These are phyloP conservation scores for Pelmatolapia mariae DNA, from an alignment of 2,113 vertebrate genomes.

Conservation along the genomic window DNA sequence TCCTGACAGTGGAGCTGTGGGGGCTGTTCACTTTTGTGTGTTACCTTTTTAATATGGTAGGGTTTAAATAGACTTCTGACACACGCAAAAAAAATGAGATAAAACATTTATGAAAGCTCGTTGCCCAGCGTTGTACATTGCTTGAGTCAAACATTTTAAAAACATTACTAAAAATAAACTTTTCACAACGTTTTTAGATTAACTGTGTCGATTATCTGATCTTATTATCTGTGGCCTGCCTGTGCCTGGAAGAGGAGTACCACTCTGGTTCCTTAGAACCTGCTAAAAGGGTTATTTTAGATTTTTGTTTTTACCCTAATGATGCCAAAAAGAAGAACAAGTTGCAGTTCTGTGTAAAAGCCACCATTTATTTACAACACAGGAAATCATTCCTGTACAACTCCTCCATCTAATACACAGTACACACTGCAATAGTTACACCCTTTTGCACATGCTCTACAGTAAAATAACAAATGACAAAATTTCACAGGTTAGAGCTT, in stretches of 20 bases:
- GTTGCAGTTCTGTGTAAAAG: not conserved
- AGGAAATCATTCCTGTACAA: not conserved
- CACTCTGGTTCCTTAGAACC: not conserved
- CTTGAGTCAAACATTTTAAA: not conserved
- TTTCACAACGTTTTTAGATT: not conserved
- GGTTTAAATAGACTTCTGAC: not conserved
- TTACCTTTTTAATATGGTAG: not conserved
- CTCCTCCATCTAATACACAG: not conserved
- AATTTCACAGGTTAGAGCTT: not conserved
- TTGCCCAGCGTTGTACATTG: not conserved
- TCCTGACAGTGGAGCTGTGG: not conserved
- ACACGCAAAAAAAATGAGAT: not conserved
- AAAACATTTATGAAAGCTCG: not conserved
- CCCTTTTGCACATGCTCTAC: not conserved
- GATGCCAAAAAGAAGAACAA: not conserved
- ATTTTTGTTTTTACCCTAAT: not conserved
- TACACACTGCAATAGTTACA: not conserved
- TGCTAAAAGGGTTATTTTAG: not conserved
- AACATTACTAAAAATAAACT: not conserved
- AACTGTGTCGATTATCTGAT: not conserved
- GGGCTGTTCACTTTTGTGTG: not conserved
- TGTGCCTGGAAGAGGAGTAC: not conserved
- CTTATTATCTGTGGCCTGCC: not conserved
- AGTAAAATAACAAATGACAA: not conserved
- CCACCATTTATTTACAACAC: not conserved